Conservation (phyloP, 2,888 invertebrate genomes). For the Caenorhabditis sp. region DNA sequence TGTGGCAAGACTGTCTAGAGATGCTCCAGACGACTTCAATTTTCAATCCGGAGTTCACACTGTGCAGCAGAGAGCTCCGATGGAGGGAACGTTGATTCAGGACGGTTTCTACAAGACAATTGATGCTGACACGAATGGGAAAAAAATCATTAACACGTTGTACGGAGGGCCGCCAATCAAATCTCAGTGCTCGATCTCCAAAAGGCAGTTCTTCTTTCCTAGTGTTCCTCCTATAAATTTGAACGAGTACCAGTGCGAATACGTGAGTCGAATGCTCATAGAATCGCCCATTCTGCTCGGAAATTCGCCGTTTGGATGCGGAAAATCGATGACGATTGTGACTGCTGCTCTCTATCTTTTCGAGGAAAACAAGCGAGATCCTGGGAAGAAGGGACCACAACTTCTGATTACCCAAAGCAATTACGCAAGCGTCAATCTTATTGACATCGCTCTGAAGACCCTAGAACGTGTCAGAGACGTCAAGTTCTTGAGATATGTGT, state of each 20-base stretch:
- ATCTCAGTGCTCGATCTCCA: neutral
- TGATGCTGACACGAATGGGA: neutral
- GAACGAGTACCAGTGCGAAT: constrained; percentile 18
- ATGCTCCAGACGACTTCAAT: neutral
- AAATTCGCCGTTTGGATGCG: no score
- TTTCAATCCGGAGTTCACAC: neutral
- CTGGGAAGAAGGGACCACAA: neutral
- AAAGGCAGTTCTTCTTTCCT: constrained; percentile 6
- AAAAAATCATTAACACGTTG: neutral
- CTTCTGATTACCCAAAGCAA: constrained; percentile 8
- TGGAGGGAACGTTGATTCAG: neutral
- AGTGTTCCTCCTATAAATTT: neutral
- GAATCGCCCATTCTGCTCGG: neutral
- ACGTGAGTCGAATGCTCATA: neutral
- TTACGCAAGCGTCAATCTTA: constrained; percentile 14
- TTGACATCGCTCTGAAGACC: constrained; percentile 18
- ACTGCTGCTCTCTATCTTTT: neutral
- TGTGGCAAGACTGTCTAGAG: neutral
- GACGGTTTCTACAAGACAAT: neutral
- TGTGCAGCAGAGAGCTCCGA: neutral
- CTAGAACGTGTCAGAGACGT: neutral
- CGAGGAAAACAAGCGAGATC: neutral
- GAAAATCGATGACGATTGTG: constrained; percentile 31
- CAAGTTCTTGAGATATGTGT: constrained; percentile 16
- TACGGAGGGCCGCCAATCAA: neutral